Evolutionary conservation across 2,797 vertebrate genomes (phyloP), one percentile per base, ranked within the genome.

Genomic region (Sorex maritimensis): DNA sequence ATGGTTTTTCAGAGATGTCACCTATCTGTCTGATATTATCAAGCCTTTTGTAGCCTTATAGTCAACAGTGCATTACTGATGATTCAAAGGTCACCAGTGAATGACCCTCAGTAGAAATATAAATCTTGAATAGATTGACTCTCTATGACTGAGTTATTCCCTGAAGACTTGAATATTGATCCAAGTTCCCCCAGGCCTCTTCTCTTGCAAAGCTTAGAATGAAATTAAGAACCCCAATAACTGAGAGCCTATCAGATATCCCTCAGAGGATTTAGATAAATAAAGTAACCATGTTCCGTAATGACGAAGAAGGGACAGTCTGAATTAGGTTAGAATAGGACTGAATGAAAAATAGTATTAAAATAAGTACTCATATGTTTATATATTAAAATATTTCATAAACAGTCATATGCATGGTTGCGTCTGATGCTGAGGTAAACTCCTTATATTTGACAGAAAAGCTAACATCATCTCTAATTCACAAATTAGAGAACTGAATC

Each of bases 401-500:
- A 19, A 78, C 30, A 52, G 28, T 73, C 49, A 63, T 28, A 79
- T 49, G 8, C 69, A 19, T 15, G 3, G 3, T 46, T 46, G 38
- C 6, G 5, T 58, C 61, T 93, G 24, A 63, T 82, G 14, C 65
- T 84, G 6, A 2, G 58, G 44, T 68, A 17, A 85, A 63, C 9
- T 1, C 9, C 30, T 1, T 30, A 7, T 14, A 24, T 38, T 30
- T 75, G 19, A 26, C 1, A 85, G 17, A 46, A 46, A 88, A 79
- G 28, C 4, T 0, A 74, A 52, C 17, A 26, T 86, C 17, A 26
- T 86, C 26, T 91, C 19, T 74, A 84, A 79, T 67, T 90, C 68
- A 78, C 26, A 80, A 90, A 74, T 86, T 44, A 93, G 38, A n/a
- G 91, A 82, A 81, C 13, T 26, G 68, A 75, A 0, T 38, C 28